A percentile compares a stretch with the other conserved stretches of the same genome.
Conservation (phyloP, 2,888 invertebrate species). For the Hedychridium roseum region DNA sequence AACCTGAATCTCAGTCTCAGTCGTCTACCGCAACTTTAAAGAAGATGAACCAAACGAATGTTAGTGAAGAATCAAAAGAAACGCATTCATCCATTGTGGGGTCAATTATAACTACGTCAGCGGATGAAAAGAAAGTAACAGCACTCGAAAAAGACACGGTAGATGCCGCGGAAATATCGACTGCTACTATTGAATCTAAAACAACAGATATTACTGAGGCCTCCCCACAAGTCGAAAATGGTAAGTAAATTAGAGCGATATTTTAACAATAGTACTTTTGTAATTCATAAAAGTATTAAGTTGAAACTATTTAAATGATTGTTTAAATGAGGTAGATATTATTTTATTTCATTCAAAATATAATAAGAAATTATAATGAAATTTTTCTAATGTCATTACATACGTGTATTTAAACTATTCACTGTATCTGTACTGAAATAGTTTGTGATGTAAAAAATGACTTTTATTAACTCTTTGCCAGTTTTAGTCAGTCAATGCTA, state of each 20-base stretch:
- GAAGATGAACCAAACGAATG: conserved; percentile 33
- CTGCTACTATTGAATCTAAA: conserved; percentile 11
- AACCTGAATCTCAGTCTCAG: conserved; percentile 28
- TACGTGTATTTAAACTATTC: no score
- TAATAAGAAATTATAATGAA: not conserved
- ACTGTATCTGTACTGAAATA: no score
- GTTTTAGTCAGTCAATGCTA: no score
- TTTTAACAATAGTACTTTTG: not conserved
- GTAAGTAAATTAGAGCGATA: conserved; percentile 15
- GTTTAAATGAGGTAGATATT: no score
- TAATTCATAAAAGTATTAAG: no score
- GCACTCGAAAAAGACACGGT: conserved; percentile 31
- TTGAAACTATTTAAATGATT: no score
- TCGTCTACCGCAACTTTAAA: conserved; percentile 29
- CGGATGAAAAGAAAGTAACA: conserved; percentile 27
- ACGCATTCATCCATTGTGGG: conserved; percentile 12
- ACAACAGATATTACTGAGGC: conserved; percentile 17
- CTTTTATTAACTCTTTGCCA: no score
- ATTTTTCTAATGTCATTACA: no score
- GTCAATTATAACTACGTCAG: conserved; percentile 12
- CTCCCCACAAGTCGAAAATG: conserved; percentile 16
- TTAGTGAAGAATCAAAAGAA: conserved; percentile 36
- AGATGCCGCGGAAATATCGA: conserved; percentile 26
- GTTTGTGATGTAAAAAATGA: no score
- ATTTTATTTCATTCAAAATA: not conserved